phyloP scores from a whole-genome alignment of 2,797 vertebrate species.

The Bovichtus variegatus region DNA sequence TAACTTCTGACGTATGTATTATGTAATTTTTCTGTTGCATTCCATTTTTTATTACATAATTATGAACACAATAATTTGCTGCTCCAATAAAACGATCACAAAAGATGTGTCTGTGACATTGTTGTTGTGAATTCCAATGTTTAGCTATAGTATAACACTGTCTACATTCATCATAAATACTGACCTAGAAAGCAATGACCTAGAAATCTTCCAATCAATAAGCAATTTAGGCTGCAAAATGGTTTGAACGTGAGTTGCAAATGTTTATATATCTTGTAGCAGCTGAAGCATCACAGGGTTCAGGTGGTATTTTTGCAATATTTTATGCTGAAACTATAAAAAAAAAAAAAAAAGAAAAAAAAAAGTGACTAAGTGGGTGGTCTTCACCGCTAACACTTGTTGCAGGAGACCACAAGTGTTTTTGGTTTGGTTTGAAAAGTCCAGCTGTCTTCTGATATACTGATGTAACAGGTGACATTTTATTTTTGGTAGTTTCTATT shows the following conservation, averaged over 20 bases:
- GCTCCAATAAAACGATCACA: neutral
- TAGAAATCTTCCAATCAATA: neutral
- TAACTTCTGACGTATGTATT: neutral
- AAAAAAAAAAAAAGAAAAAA: constrained; percentile 5
- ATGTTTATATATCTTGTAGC: neutral
- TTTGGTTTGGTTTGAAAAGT: constrained; percentile 36
- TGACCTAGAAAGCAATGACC: too few species aligned
- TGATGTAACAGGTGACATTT: constrained; percentile 18
- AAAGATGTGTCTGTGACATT: neutral
- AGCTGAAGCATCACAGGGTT: constrained; percentile 5
- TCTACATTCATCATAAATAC: neutral
- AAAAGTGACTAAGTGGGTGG: constrained; percentile 52
- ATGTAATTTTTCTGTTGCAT: neutral
- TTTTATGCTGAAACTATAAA: constrained; percentile 23
- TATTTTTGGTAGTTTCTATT: constrained; percentile 2
- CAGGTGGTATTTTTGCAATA: constrained; percentile 14
- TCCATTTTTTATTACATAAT: neutral
- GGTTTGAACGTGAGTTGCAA: neutral
- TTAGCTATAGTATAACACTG: neutral
- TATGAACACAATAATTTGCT: neutral
- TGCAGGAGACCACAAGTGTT: constrained; percentile 48
- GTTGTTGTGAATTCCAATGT: neutral
- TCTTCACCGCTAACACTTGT: constrained; percentile 46
- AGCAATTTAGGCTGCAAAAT: constrained; percentile 7
- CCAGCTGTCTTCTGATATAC: constrained; percentile 37